Evolutionary conservation across 92 coral and sea anemone species (phyloP), one percentile per base, ranked within the genome.

Genomic region (Bergia sp.): DNA sequence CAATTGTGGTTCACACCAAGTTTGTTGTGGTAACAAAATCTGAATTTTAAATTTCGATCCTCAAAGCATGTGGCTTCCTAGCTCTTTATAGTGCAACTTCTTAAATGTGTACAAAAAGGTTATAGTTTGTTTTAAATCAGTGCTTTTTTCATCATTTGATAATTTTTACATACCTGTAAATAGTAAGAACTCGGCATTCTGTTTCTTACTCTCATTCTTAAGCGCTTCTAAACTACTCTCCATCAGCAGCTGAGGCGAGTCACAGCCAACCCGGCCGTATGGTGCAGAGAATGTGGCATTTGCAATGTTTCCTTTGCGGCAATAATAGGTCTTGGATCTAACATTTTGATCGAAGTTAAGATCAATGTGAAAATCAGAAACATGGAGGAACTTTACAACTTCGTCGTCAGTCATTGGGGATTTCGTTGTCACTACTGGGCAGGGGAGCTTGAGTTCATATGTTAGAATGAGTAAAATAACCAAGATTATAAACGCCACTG

Each of bases 341-440:
- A 89, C 90, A 38, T 40, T 69, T 71, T 89, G 93, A 87, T 95
- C 88, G 86, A 92, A 95, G 79, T 80, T 94, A 21, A 85, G 89
- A 88, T 96, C 99, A 41, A 92, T 89, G 73, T 96, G 99, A 79
- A 94, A 77, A 89, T 96, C 99, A 7, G 99, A 92, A n/a, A 91
- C 85, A 73, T 91, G 90, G 43, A 96, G 89, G 72, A 96, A 96
- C 89, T 94, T 94, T 13, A 91, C 40, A 18, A 82, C 53, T 23
- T 64, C 61, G 20, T 73, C 44, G 42, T 64, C 66, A 1, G 73
- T 11, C 15, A 42, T 37, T 37, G 10, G 37, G 38, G 57, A 76
- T 1, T 5, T 61, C 0, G 10, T 42, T n/a, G 73, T 67, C 1
- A 44, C 50, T 58, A 66, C 66, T 10, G 88, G 71, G 66, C 95